A percentile compares a stretch with the other conserved stretches of the same genome.
These are phyloP conservation scores for Macrotus californicus DNA, from an alignment of 2,113 vertebrate species.

Conservation along the genomic window DNA sequence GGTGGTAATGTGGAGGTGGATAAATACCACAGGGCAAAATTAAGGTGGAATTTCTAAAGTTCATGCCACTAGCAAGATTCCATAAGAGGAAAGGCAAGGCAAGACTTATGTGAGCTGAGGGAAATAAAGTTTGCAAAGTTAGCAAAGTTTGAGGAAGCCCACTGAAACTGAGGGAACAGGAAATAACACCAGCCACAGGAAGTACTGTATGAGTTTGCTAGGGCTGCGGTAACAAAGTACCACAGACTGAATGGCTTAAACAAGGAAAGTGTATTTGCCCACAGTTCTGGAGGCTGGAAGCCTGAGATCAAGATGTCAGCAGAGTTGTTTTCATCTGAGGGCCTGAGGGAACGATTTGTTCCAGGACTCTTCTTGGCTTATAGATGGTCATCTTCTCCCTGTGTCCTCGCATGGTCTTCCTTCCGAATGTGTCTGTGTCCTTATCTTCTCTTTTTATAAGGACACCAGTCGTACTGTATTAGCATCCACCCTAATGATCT, in stretches of 20 bases:
- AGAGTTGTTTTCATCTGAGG: neutral
- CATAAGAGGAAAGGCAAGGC: neutral
- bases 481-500: neutral
- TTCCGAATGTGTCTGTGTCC: neutral
- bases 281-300: neutral
- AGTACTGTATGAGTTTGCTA: neutral
- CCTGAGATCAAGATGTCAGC: neutral
- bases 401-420: neutral
- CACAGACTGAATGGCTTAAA: neutral
- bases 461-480: neutral
- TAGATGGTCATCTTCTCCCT: neutral
- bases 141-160: neutral
- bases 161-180: neutral
- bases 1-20: neutral
- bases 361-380: neutral
- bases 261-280: neutral
- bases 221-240: neutral
- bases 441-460: neutral
- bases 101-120: neutral
- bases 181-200: neutral
- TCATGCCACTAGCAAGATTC: neutral
- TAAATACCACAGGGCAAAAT: neutral
- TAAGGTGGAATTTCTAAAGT: neutral
- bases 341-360: neutral
- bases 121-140: too few relatives aligned